Base-by-base conservation (phyloP, 2,797 vertebrate genomes). In the Mormyrus proboscirostris region DNA sequence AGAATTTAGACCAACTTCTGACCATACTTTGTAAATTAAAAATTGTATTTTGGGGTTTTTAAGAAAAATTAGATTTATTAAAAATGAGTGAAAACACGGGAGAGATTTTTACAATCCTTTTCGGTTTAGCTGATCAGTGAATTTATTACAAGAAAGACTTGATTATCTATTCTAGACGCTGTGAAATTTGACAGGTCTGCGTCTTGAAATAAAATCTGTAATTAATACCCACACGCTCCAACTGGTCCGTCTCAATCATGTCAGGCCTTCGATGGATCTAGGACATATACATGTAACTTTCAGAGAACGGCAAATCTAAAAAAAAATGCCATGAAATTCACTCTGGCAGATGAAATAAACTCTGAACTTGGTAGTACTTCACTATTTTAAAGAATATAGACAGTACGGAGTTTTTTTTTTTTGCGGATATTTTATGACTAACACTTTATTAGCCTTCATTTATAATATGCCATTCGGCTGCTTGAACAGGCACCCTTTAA, bases 141-240 rank as follows among this genome's bases (percentile, higher is more conserved):
- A 79, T 79, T 47, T 82, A 82, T 82, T 82, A n/a, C 41, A 47
- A n/a, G 38, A 82, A n/a, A 82, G 76, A 47, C 19, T 33, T 33
- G 19, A 41, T 47, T 41, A 2, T 7, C 47, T 82, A 47, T 82
- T 82, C 76, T 22, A 19, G 38, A 47, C 7, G 19, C 41, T n/a
- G 19, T 47, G 76, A 82, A 82, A 82, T 82, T 82, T 82, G 76
- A 82, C 76, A 82, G 76, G 8, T 44, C 41, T 82, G 76, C 19
- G 76, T 82, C 76, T 82, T 82, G 41, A 82, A 85, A 50, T 47
- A 85, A 50, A 83, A 83, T 83, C 41, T 83, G 79, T 59, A 59
- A 59, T 51, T 50, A 51, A 85, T 51, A 85, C 47, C 10, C 49
- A 85, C n/a, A 85, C 22, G 47, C 83, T 85, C 9, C 44, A 51